phyloP scores from a whole-genome alignment of 2,797 vertebrate species.

The Tokudaia muenninki region DNA sequence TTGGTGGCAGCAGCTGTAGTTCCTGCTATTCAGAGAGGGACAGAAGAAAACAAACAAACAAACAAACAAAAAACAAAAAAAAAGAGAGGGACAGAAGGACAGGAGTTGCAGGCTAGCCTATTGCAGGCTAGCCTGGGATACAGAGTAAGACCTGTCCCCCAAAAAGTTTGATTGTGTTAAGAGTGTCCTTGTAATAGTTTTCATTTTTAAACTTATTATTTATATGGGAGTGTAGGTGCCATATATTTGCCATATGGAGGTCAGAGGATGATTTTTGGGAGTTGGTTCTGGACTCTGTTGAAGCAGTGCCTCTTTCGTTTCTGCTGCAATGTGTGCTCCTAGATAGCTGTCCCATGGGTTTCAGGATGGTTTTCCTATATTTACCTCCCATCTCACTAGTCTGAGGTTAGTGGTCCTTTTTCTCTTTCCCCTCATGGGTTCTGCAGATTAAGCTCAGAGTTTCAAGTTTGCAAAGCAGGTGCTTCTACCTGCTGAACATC shows the following conservation, averaged over 20 bases:
- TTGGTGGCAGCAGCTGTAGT: background rate
- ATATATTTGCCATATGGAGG: background rate
- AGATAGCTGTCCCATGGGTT: background rate
- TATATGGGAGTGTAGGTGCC: background rate
- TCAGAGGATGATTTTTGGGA: background rate
- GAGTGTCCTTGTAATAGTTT: background rate
- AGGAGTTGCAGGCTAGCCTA: background rate
- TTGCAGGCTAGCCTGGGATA: background rate
- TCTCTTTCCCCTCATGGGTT: background rate
- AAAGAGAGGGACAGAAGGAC: background rate
- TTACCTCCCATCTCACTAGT: background rate
- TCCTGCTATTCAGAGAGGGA: background rate
- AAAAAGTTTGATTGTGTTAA: background rate
- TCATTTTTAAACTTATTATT: background rate
- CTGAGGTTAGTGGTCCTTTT: background rate
- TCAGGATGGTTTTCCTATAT: background rate
- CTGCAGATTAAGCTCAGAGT: background rate
- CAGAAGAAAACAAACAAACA: too few species aligned
- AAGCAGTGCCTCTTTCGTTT: background rate
- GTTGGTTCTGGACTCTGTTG: background rate
- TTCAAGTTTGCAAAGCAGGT: background rate
- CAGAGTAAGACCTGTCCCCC: background rate
- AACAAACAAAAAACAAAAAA: too few species aligned
- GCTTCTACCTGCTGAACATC: background rate
- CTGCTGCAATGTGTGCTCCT: background rate